Evolutionary conservation across 2,113 vertebrate species (phyloP).

Genomic region (Gobius niger): DNA sequence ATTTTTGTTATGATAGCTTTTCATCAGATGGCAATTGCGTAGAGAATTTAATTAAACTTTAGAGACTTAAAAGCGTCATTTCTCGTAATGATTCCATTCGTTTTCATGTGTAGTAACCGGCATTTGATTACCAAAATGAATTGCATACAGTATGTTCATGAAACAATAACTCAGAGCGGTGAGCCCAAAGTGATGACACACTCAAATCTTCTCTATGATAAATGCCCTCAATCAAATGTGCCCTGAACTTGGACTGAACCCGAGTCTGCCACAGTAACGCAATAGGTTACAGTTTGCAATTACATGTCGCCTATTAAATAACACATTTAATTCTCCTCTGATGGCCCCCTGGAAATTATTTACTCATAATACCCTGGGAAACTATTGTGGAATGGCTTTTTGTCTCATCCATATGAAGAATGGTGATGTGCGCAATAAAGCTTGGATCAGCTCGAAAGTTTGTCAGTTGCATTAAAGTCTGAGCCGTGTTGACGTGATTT

Average conservation of each 20-base stretch:
- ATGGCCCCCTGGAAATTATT: not conserved
- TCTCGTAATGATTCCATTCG: not conserved
- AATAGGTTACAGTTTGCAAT: constrained; percentile 8
- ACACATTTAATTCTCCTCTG: constrained; percentile 8
- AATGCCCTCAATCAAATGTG: constrained; percentile 3
- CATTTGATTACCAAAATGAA: constrained; percentile 1
- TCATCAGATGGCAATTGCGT: not conserved
- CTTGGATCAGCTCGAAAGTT: constrained; percentile 51
- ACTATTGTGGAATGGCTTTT: constrained; percentile 13
- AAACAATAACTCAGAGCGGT: not conserved
- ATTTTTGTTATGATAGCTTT: not conserved
- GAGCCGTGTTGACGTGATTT: constrained; percentile 59
- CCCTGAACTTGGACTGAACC: constrained; percentile 7
- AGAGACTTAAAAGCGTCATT: constrained; percentile 20
- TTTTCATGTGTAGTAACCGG: constrained; percentile 1
- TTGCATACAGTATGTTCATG: constrained; percentile 1
- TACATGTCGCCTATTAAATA: constrained; percentile 6
- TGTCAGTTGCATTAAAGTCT: constrained; percentile 49
- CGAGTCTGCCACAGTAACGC: constrained; percentile 12
- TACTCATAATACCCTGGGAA: constrained; percentile 10
- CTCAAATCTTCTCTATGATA: constrained; percentile 12
- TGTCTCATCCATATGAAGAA: constrained; percentile 21
- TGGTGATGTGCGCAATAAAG: constrained; percentile 41
- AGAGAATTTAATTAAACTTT: constrained; percentile 22
- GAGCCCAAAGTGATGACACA: constrained; percentile 4